Base-by-base conservation (phyloP, 1,140 invertebrate genomes). In the Ceratina calcarata region DNA sequence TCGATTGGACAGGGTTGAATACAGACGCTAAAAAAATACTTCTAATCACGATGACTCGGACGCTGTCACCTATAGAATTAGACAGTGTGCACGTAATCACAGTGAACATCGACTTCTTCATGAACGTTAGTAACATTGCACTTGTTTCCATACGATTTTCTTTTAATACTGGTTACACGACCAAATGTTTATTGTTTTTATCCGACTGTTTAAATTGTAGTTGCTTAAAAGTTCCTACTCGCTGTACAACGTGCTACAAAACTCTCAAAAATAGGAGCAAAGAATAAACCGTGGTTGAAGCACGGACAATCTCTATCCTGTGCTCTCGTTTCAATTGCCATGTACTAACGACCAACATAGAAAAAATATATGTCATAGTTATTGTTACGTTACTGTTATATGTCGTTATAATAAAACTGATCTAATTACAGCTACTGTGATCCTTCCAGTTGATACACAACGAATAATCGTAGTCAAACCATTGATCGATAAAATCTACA, bases 151-250 rank as follows among this genome's bases (percentile, higher is more conserved):
- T 45, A 45, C 37, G 37, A 0, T 45, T 45, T 45, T 45, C 10
- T 45, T 45, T 45, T 1, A 10, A 45, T 51, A 45, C 51, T 13
- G 22, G 60, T 51, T 62, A 32, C 22, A 13, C 51, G 53, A 37
- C 24, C 16, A 32, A 27, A 62, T 18, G 0, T 70, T 57, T 49
- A 13, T 18, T 37, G 24, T 3, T 49, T 61, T 58, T 13, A 18
- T 13, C 18, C 49, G 4, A 32, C 71, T 24, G 51, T 57, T 72
- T 67, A 51, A 3, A 32, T 85, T 72, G 13, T 10, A 86, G 83
- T 60, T 86, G 3, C 18, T 86, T n/a, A 86, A 86, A 76, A 66
- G 68, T 2, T 78, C 74, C 4, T 86, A 85, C 16, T 85, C 85
- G 15, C n/a, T 55, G 20, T 86, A 75, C 61, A 86, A 86, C n/a